A percentile compares a stretch with the other conserved stretches of the same genome.
These are phyloP conservation scores for Poliocrania exsul DNA, from an alignment of 2,797 vertebrate species.

Conservation along the genomic window DNA sequence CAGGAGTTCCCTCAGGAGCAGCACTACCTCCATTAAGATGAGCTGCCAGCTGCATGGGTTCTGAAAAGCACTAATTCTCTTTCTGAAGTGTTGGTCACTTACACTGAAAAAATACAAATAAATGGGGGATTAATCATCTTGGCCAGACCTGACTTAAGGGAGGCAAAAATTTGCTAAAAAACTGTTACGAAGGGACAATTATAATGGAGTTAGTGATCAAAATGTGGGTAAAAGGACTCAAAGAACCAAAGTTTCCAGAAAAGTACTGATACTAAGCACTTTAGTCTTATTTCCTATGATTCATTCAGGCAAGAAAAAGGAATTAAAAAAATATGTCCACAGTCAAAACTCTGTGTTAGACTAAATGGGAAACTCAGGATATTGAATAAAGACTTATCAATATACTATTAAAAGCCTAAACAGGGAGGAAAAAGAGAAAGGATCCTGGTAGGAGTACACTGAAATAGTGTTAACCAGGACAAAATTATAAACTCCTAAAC, in stretches of 20 bases:
- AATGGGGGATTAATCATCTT: not conserved
- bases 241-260: not conserved
- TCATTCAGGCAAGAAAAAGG: not conserved
- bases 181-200: not conserved
- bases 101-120: not conserved
- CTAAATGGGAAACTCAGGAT: not conserved
- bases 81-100: not conserved
- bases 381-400: not conserved
- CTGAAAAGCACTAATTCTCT: not conserved
- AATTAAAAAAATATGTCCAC: not conserved
- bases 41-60: not conserved
- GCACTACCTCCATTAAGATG: not conserved
- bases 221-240: not conserved
- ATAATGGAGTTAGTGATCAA: not conserved
- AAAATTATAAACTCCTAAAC: not conserved
- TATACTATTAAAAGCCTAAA: not conserved
- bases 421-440: not conserved
- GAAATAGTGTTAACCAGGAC: not conserved
- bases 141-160: not conserved
- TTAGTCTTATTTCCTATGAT: not conserved
- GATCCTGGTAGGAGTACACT: not conserved
- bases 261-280: not conserved
- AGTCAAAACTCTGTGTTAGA: not conserved
- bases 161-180: not conserved
- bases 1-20: not conserved